Conservation (phyloP, 2,888 invertebrate species). For the Spisula solida region DNA sequence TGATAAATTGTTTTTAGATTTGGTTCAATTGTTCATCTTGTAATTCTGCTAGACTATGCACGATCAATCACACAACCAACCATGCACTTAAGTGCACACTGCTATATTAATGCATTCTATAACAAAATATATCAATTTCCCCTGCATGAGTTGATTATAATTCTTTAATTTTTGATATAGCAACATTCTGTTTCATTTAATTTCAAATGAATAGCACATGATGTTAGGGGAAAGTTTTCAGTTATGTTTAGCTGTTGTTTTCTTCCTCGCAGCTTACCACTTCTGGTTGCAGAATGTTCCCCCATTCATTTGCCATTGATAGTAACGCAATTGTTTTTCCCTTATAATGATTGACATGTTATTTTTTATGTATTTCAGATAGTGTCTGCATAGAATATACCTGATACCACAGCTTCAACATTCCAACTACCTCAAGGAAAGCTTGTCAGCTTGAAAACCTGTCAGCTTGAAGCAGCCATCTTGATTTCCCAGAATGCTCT, state of each 20-base stretch:
- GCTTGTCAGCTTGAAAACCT: neutral
- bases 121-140: neutral
- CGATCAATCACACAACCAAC: neutral
- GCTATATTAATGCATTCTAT: neutral
- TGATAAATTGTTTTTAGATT: too few species aligned
- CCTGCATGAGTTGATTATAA: neutral
- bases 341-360: neutral
- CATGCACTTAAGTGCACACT: neutral
- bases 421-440: conserved; percentile 16
- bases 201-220: neutral
- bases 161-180: neutral
- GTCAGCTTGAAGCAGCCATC: conserved; percentile 8
- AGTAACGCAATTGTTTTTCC: neutral
- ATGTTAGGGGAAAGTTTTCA: neutral
- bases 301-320: neutral
- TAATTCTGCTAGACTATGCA: neutral
- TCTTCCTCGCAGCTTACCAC: too few species aligned
- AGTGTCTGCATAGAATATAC: neutral
- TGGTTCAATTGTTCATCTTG: too few species aligned
- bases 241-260: neutral
- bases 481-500: conserved; percentile 10
- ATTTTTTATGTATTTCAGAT: conserved; percentile 14
- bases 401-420: neutral
- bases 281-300: neutral
- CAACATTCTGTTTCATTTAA: neutral